Base-by-base conservation (phyloP, 2,888 invertebrate species). In the Callyntrura guangdongensis region DNA sequence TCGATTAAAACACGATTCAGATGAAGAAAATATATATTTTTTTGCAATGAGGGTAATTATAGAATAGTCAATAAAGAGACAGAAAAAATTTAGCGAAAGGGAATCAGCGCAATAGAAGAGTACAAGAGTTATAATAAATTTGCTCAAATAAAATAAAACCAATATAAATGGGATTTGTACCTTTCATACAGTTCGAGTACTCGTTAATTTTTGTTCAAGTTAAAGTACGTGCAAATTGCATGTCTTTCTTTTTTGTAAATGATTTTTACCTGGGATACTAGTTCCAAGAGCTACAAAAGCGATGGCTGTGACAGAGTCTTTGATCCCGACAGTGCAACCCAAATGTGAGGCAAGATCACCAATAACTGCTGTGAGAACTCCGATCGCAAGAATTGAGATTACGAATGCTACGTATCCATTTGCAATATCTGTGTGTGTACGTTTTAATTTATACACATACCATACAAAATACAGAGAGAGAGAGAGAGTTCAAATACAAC, bases 261-360 rank as follows among this genome's bases (percentile, higher is more conserved):
- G 20, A 20, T 14, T 90, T n/a, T 94, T 95, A 98, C 99, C 99
- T 95, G 99, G 99, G 95, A 99, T 97, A 95, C 99, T 99, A 92
- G 99, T 99, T 94, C 99, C 99, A 93, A 99, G 96, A 12, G 99
- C 99, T 22, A 99, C 99, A 95, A 99, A 98, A 64, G 98, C 97
- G 94, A 99, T 98, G 94, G 99, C 99, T 77, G 99, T 99, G 93
- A 99, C 98, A 6, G 98, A 97, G 95, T 99, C 99, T 95, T 91
- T 91, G 94, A 99, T 97, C 93, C 99, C 99, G 86, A 99, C 96
- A 36, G 99, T 99, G 95, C 99, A 99, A 93, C 99, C 99, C 95
- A 99, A 99, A 95, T 98, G 98, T 0, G 99, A 98, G 3, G 99
- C 99, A 72, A 99, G 96, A 95, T 99, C 99, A 22, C 99, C 99